These are phyloP conservation scores for Meliscaeva auricollis DNA, from an alignment of 2,888 invertebrate species.

Conservation along the genomic window DNA sequence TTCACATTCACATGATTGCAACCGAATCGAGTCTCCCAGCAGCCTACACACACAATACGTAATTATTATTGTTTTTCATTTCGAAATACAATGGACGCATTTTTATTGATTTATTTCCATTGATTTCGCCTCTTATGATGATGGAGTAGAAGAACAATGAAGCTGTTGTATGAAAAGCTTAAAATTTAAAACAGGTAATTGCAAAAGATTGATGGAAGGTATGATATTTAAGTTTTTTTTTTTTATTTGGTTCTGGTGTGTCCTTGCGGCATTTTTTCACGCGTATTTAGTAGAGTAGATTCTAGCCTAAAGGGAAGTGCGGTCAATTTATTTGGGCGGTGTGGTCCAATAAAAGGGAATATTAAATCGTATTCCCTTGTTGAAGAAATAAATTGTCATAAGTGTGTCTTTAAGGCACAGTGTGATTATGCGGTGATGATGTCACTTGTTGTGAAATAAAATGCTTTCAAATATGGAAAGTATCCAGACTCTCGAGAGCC, in stretches of 20 bases:
- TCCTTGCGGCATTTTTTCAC: slow-evolving; percentile 35
- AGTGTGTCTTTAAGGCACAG: not conserved
- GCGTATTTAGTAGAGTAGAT: slow-evolving; percentile 1
- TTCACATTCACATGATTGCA: slow-evolving; percentile 35
- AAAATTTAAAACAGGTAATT: slow-evolving; percentile 20
- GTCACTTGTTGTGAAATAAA: too few relatives aligned
- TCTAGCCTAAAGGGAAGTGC: not conserved
- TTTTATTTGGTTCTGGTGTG: not conserved
- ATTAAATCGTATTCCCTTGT: slow-evolving; percentile 9
- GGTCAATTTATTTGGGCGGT: not conserved
- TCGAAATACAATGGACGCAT: slow-evolving; percentile 56
- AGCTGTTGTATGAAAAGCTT: slow-evolving; percentile 29
- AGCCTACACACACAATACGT: slow-evolving; percentile 54
- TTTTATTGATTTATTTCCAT: slow-evolving; percentile 64
- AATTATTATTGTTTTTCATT: slow-evolving; percentile 51
- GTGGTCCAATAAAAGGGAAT: slow-evolving; percentile 8
- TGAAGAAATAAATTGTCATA: slow-evolving; percentile 1
- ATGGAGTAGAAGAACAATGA: not conserved
- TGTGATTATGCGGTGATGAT: not conserved
- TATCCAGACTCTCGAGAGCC: too few relatives aligned
- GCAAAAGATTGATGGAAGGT: slow-evolving; percentile 14
- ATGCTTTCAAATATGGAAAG: not conserved
- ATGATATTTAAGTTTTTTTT: slow-evolving; percentile 11
- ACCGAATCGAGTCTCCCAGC: slow-evolving; percentile 19
- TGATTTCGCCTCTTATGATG: not conserved